These are phyloP conservation scores for Macropus fuliginosus DNA, from an alignment of 2,797 vertebrate species.

Conservation along the genomic window DNA sequence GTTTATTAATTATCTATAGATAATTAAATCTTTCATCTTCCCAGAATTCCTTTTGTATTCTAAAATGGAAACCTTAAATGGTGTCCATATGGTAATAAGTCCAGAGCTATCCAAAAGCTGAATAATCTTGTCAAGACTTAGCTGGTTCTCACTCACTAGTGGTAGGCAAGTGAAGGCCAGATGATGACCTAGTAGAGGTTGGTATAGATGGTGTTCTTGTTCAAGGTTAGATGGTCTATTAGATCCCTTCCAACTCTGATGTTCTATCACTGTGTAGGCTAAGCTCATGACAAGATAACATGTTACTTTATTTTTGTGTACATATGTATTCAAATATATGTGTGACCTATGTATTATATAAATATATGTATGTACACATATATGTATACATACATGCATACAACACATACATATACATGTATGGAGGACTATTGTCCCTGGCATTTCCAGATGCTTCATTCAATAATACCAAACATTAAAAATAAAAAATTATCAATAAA, in stretches of 20 bases:
- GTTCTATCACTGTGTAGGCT: too few species aligned
- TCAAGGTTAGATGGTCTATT: too few species aligned
- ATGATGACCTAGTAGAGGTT: too few species aligned
- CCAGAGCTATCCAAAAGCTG: neutral
- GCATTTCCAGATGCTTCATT: neutral
- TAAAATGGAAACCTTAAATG: neutral
- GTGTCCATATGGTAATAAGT: neutral
- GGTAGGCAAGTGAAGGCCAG: too few species aligned
- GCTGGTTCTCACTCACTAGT: too few species aligned
- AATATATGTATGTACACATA: too few species aligned
- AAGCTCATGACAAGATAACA: neutral
- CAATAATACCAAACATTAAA: neutral
- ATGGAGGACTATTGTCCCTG: neutral
- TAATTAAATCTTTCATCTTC: neutral
- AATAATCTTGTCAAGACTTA: too few species aligned
- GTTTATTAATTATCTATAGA: neutral
- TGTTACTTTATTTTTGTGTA: neutral
- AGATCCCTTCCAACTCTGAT: too few species aligned
- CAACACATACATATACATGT: too few species aligned
- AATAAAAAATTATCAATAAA: neutral
- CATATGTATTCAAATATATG: neutral
- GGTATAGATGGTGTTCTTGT: too few species aligned
- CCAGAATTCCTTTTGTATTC: neutral
- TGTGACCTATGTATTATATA: neutral
- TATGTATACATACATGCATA: too few species aligned